phyloP scores from a whole-genome alignment of 2,888 invertebrate species.

The Aricia artaxerxes region DNA sequence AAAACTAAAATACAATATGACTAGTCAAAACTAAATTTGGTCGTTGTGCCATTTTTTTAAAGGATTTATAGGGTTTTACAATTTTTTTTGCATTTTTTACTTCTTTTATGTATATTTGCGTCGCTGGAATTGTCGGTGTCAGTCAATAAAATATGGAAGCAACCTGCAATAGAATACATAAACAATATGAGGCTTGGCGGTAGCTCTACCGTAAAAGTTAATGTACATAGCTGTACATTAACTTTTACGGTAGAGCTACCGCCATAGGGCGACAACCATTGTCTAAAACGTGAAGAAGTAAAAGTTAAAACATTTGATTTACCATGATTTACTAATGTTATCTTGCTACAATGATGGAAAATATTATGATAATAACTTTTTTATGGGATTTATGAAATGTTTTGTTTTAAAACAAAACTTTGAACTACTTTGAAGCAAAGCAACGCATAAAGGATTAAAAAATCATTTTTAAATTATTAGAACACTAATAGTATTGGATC shows the following conservation, averaged over 20 bases:
- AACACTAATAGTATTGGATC: too few species aligned
- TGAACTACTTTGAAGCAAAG: background rate
- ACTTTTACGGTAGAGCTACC: too few species aligned
- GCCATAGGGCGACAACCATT: background rate
- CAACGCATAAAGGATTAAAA: background rate
- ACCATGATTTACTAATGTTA: background rate
- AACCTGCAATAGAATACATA: constrained; percentile 51
- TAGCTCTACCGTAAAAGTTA: background rate
- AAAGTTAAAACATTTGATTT: background rate
- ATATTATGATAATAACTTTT: background rate
- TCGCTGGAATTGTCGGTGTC: constrained; percentile 75
- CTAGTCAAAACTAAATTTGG: constrained; percentile 74
- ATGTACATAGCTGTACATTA: too few species aligned
- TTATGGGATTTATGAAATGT: background rate
- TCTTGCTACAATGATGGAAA: background rate
- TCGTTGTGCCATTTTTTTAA: constrained; percentile 80
- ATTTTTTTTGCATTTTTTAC: constrained; percentile 65
- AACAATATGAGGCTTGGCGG: background rate
- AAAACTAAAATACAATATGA: constrained; percentile 49
- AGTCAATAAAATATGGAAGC: constrained; percentile 55
- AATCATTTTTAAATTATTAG: too few species aligned
- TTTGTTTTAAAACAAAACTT: background rate
- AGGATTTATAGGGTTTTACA: constrained; percentile 63
- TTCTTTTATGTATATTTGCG: constrained; percentile 46
- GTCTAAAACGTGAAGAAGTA: background rate